Evolutionary conservation across 2,113 vertebrate genomes (phyloP).

Genomic region (Vireo altiloquus): DNA sequence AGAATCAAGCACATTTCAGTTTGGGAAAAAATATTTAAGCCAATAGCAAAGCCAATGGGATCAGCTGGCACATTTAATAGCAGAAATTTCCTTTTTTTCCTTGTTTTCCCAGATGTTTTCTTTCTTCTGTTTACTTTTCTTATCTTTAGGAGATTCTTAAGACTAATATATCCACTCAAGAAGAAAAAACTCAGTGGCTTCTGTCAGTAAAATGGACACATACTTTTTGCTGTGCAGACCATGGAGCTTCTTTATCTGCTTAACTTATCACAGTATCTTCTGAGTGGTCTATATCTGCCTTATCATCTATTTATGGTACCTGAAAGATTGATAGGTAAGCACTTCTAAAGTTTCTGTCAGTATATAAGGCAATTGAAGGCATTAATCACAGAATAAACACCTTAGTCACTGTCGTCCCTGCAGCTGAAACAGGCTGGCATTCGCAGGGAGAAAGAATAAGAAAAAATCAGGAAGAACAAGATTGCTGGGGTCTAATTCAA

Average conservation of each 20-base stretch:
- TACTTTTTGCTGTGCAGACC: not conserved
- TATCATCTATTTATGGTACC: not conserved
- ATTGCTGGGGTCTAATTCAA: not conserved
- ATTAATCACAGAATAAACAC: slow-evolving; percentile 25
- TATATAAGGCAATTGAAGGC: not conserved
- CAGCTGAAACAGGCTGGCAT: not conserved
- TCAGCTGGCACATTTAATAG: not conserved
- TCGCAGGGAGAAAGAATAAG: not conserved
- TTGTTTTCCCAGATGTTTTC: not conserved
- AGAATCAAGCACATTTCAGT: not conserved
- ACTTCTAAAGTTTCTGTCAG: not conserved
- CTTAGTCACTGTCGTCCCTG: not conserved
- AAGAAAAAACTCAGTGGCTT: not conserved
- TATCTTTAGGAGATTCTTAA: not conserved
- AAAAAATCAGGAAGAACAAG: not conserved
- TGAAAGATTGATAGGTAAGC: not conserved
- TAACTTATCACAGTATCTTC: not conserved
- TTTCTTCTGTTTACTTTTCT: not conserved
- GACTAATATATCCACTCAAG: not conserved
- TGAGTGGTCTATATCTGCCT: not conserved
- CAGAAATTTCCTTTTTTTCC: not conserved
- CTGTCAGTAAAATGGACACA: not conserved
- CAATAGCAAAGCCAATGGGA: not conserved
- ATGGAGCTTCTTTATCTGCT: not conserved
- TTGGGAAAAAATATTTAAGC: slow-evolving; percentile 5